A percentile compares a stretch with the other conserved stretches of the same genome.
phyloP scores from a whole-genome alignment of 2,797 vertebrate genomes.

The Rousettus madagascariensis region DNA sequence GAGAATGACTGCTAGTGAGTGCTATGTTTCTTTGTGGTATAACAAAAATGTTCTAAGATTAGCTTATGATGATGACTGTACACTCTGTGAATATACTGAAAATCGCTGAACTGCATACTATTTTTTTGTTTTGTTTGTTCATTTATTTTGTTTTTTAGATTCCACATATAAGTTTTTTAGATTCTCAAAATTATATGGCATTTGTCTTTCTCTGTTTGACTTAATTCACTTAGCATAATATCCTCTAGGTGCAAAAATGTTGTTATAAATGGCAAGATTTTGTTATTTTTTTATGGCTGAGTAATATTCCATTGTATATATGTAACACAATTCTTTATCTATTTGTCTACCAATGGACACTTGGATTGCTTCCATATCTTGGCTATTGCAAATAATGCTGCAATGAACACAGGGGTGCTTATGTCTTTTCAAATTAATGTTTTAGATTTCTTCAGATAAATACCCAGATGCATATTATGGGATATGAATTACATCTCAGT shows the following conservation, averaged over 20 bases:
- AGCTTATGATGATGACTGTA: neutral
- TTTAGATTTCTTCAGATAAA: neutral
- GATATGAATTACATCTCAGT: neutral
- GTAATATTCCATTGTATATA: no score
- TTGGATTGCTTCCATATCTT: neutral
- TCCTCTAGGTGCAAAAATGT: no score
- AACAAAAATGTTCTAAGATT: neutral
- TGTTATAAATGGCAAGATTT: no score
- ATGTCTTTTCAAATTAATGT: neutral
- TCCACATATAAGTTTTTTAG: no score
- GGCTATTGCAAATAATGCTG: no score
- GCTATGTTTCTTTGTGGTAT: neutral
- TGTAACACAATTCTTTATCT: neutral
- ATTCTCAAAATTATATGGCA: no score
- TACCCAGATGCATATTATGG: neutral
- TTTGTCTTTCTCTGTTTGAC: no score
- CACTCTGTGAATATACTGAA: neutral
- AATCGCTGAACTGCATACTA: neutral
- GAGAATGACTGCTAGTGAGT: neutral
- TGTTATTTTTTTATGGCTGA: no score
- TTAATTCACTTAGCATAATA: no score
- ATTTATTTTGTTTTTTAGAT: no score
- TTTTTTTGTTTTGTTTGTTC: no score
- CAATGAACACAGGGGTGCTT: no score
- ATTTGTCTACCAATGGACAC: neutral